Evolutionary conservation across 2,888 invertebrate genomes (phyloP).

Genomic region (Lochmaea crataegi): DNA sequence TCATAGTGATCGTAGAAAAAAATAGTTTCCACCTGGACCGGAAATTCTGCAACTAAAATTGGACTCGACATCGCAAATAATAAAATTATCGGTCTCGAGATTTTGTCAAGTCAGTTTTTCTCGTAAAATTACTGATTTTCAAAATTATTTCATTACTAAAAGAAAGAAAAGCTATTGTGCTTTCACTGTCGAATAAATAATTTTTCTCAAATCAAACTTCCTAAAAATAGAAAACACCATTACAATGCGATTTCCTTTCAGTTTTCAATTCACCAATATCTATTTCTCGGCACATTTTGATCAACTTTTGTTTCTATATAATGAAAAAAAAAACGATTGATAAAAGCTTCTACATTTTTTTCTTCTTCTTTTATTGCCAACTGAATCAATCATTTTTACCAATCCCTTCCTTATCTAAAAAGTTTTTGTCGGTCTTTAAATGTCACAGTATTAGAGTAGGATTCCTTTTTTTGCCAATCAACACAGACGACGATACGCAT

Average conservation of each 20-base stretch:
- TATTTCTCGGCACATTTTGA: background rate
- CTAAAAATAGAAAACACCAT: background rate
- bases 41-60: no score
- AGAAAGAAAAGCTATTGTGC: no score
- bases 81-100: no score
- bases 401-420: conserved; percentile 17
- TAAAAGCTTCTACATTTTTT: background rate
- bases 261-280: background rate
- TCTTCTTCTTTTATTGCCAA: conserved; percentile 7
- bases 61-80: no score
- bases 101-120: no score
- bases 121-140: no score
- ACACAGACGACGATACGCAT: background rate
- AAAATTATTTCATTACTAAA: no score
- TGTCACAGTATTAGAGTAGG: conserved; percentile 14
- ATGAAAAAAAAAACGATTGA: conserved; percentile 2
- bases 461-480: conserved; percentile 19
- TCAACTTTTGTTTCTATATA: background rate
- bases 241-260: background rate
- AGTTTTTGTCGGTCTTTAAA: conserved; percentile 17
- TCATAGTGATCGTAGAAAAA: no score
- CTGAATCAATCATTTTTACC: conserved; percentile 26
- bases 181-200: no score
- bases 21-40: no score
- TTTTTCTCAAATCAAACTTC: background rate